These are phyloP conservation scores for Meloidogyne exigua DNA, from an alignment of 1,140 invertebrate genomes.

Conservation along the genomic window DNA sequence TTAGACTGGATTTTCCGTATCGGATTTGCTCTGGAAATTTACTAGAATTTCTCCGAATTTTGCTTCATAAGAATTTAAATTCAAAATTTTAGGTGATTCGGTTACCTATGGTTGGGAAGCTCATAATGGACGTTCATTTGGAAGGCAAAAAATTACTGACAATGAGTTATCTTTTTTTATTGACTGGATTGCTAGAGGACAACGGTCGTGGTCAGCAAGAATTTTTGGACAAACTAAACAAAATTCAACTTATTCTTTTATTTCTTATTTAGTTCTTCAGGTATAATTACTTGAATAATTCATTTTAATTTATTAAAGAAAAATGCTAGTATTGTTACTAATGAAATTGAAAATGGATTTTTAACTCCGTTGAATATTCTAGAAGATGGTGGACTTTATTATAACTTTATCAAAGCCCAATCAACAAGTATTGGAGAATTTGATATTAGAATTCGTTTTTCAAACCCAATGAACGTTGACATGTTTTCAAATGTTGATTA, in stretches of 20 bases:
- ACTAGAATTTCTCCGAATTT: background rate
- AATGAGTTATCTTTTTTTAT: constrained; percentile 68
- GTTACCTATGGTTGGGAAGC: constrained; percentile 82
- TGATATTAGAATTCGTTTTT: background rate
- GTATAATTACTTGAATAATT: constrained; percentile 23
- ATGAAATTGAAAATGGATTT: background rate
- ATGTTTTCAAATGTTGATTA: constrained; percentile 17
- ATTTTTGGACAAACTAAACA: constrained; percentile 23
- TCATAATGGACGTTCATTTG: constrained; percentile 88
- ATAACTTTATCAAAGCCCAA: constrained; percentile 8
- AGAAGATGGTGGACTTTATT: background rate
- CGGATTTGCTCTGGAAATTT: background rate
- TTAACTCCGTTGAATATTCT: background rate
- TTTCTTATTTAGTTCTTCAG: constrained; percentile 47
- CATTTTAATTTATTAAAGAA: background rate
- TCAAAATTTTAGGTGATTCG: constrained; percentile 62
- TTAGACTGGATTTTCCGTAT: too few relatives aligned
- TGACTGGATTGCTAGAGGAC: constrained; percentile 81
- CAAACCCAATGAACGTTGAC: background rate
- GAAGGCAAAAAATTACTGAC: constrained; percentile 84
- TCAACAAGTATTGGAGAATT: constrained; percentile 7
- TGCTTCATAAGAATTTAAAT: background rate
- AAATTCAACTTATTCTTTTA: constrained; percentile 20
- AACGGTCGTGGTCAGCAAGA: constrained; percentile 76
- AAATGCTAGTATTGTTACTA: background rate